phyloP scores from a whole-genome alignment of 2,113 vertebrate species.

The Eolophus roseicapilla region DNA sequence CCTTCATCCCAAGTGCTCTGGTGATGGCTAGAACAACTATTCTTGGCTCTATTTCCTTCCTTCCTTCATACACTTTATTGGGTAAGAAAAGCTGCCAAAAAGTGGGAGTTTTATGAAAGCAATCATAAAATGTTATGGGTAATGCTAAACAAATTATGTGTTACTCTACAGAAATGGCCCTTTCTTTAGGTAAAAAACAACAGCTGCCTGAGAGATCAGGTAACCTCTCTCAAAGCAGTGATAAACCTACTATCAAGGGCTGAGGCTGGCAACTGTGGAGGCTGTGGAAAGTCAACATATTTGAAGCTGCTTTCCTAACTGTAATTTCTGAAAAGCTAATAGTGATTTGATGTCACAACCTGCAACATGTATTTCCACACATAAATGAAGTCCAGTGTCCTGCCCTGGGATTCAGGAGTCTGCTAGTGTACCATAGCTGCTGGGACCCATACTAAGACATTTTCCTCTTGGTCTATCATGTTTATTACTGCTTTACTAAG shows the following conservation, averaged over 20 bases:
- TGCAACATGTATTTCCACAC: not conserved
- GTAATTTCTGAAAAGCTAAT: not conserved
- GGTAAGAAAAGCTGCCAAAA: conserved; percentile 47
- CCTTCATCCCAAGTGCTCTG: not conserved
- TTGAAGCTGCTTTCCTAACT: not conserved
- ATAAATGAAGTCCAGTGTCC: not conserved
- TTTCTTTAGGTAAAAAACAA: conserved; percentile 12
- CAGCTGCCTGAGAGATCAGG: conserved; percentile 9
- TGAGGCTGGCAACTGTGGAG: not conserved
- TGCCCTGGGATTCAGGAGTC: not conserved
- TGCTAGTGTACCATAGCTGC: not conserved
- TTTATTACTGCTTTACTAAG: not conserved
- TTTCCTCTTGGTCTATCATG: not conserved
- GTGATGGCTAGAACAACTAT: not conserved
- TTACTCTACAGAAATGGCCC: conserved; percentile 14
- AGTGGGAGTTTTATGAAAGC: conserved; percentile 53
- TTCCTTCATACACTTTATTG: conserved; percentile 16
- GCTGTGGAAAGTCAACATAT: not conserved
- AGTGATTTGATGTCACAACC: not conserved
- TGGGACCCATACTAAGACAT: not conserved
- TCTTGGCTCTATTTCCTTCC: conserved; percentile 13
- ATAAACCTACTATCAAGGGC: not conserved
- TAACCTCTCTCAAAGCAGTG: not conserved
- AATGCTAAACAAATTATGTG: conserved; percentile 57
- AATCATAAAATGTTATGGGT: conserved; percentile 43